Percentiles rank a stretch among this genome's conserved stretches.
phyloP scores from a whole-genome alignment of 2,888 invertebrate genomes.

The Lydus trimaculatus region DNA sequence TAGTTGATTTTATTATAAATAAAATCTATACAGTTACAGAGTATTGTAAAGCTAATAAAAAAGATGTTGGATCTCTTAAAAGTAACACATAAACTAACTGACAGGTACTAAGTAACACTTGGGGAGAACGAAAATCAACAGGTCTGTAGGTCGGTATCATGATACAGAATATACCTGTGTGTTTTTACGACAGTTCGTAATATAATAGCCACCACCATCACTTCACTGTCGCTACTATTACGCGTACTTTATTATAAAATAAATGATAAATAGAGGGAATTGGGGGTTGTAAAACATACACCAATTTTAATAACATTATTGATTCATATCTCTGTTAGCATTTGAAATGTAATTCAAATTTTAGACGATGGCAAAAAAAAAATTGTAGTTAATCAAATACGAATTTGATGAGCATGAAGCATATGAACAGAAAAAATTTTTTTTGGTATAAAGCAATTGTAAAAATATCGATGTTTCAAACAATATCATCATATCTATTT shows the following conservation, averaged over 20 bases:
- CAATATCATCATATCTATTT: neutral
- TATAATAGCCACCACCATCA: slow-evolving; percentile 32
- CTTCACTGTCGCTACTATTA: neutral
- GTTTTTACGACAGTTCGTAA: slow-evolving; percentile 41
- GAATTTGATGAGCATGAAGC: neutral
- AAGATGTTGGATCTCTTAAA: neutral
- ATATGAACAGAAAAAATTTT: neutral
- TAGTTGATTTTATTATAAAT: slow-evolving; percentile 10
- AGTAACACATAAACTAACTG: slow-evolving; percentile 9
- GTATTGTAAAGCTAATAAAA: neutral
- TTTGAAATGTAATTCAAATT: neutral
- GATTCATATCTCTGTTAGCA: neutral
- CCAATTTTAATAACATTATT: neutral
- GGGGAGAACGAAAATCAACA: slow-evolving; percentile 46
- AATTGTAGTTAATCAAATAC: neutral
- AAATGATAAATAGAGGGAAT: no score
- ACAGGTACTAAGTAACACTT: slow-evolving; percentile 42
- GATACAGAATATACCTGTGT: slow-evolving; percentile 41
- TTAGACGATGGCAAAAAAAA: neutral
- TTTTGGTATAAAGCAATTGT: neutral
- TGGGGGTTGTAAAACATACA: neutral
- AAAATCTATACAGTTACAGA: neutral
- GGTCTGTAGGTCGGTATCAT: slow-evolving; percentile 47
- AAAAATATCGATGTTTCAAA: neutral
- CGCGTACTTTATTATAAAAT: neutral